phyloP scores from a whole-genome alignment of 2,113 vertebrate genomes.

The Scolopax mira region DNA sequence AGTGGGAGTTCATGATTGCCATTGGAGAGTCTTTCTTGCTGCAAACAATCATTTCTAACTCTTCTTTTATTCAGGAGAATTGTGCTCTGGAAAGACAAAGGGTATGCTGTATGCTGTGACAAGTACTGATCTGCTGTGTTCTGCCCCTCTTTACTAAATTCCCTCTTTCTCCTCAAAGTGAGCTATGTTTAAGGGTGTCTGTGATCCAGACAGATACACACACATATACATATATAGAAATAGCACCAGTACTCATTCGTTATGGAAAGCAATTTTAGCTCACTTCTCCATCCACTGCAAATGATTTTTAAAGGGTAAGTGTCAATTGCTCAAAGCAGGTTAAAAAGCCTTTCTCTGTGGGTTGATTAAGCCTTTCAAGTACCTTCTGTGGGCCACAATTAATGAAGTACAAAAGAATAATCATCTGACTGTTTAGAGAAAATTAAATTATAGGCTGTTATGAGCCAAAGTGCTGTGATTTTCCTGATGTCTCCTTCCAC shows the following conservation, averaged over 20 bases:
- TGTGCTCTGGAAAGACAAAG: neutral
- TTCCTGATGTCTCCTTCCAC: neutral
- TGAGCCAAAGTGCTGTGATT: neutral
- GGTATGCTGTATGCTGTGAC: no score
- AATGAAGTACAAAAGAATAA: neutral
- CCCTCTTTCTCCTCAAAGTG: neutral
- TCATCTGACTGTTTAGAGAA: neutral
- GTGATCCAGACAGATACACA: neutral
- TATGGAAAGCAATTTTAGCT: neutral
- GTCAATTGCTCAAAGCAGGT: neutral
- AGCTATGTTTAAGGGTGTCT: neutral
- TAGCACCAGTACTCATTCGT: neutral
- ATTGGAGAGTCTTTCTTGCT: neutral
- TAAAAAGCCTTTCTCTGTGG: neutral
- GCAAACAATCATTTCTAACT: neutral
- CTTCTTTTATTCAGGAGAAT: neutral
- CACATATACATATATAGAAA: neutral
- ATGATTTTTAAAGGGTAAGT: neutral
- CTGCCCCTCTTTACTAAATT: neutral
- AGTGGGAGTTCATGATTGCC: neutral
- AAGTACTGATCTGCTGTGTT: neutral
- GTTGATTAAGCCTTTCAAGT: neutral
- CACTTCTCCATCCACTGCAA: neutral
- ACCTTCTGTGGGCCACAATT: neutral
- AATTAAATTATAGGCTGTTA: slow-evolving; percentile 7